Percentiles rank a stretch among this genome's conserved stretches.
Conservation (phyloP, 2,888 invertebrate genomes). For the Sminthurides aquaticus region DNA sequence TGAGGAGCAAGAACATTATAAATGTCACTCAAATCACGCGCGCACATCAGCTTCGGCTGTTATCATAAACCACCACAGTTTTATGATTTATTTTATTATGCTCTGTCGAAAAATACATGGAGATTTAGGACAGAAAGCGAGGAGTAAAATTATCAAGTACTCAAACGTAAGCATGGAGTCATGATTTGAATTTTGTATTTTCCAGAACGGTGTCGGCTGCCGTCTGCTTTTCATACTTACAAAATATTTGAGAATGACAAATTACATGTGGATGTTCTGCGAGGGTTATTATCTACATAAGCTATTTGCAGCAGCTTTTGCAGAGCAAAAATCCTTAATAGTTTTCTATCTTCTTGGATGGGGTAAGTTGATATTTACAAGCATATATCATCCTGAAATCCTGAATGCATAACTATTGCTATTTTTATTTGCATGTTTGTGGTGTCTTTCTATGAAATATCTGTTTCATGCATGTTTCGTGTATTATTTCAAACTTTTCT, state of each 20-base stretch:
- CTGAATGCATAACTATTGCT: too few relatives aligned
- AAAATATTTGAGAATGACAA: constrained; percentile 48
- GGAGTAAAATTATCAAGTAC: too few relatives aligned
- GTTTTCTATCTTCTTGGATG: constrained; percentile 50
- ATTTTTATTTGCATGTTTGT: too few relatives aligned
- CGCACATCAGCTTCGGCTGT: not conserved
- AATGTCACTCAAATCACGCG: too few relatives aligned
- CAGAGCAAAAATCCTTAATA: constrained; percentile 46
- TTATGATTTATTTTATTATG: too few relatives aligned
- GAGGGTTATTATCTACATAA: constrained; percentile 51
- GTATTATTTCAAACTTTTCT: too few relatives aligned
- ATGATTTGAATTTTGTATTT: constrained; percentile 12
- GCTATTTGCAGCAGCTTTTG: constrained; percentile 49
- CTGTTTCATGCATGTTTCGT: too few relatives aligned
- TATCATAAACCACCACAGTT: not conserved
- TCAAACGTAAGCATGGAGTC: too few relatives aligned
- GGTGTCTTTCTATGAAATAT: too few relatives aligned
- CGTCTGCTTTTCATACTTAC: constrained; percentile 45
- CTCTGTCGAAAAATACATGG: too few relatives aligned
- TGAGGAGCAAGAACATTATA: not conserved
- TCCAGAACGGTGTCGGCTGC: constrained; percentile 44
- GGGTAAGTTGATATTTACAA: constrained; percentile 48
- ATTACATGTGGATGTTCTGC: constrained; percentile 52
- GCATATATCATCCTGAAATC: too few relatives aligned
- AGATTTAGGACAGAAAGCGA: too few relatives aligned